Evolutionary conservation across 2,888 invertebrate species (phyloP).

Genomic region (Platycheirus rosarum): DNA sequence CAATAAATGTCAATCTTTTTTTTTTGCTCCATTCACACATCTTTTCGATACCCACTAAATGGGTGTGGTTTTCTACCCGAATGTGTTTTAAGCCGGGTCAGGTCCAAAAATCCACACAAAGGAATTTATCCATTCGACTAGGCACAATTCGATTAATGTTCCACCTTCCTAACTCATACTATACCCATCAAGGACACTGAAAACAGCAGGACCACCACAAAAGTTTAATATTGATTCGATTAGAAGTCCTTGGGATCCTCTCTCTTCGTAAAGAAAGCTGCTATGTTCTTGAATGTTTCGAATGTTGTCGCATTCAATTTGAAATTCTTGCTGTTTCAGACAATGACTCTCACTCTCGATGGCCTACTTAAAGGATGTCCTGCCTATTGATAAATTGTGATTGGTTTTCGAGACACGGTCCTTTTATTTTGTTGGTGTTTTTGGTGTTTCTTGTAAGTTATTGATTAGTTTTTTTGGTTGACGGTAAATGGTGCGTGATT

Average conservation of each 20-base stretch:
- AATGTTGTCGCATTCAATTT: slow-evolving; percentile 26
- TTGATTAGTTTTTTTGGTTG: slow-evolving; percentile 32
- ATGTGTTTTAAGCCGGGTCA: too few relatives aligned
- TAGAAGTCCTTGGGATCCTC: slow-evolving; percentile 7
- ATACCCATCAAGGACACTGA: too few relatives aligned
- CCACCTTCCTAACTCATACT: too few relatives aligned
- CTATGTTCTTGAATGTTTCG: slow-evolving; percentile 16
- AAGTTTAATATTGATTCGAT: slow-evolving; percentile 7
- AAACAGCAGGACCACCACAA: too few relatives aligned
- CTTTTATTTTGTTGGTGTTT: slow-evolving; percentile 10
- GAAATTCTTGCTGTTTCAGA: slow-evolving; percentile 21
- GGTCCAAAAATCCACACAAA: too few relatives aligned
- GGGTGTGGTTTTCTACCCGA: too few relatives aligned
- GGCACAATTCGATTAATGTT: too few relatives aligned
- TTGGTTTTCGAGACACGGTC: slow-evolving; percentile 36
- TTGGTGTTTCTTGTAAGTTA: slow-evolving; percentile 12
- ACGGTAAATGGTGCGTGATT: slow-evolving; percentile 27
- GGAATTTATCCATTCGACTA: too few relatives aligned
- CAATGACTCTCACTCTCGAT: slow-evolving; percentile 21
- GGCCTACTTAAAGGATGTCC: slow-evolving; percentile 13
- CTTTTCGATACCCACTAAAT: too few relatives aligned
- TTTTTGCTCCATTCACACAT: too few relatives aligned
- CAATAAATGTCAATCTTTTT: too few relatives aligned
- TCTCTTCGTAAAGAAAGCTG: slow-evolving; percentile 6
- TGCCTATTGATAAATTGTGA: slow-evolving; percentile 32